Conservation (phyloP, 2,888 invertebrate species). For the Teleogryllus oceanicus region DNA sequence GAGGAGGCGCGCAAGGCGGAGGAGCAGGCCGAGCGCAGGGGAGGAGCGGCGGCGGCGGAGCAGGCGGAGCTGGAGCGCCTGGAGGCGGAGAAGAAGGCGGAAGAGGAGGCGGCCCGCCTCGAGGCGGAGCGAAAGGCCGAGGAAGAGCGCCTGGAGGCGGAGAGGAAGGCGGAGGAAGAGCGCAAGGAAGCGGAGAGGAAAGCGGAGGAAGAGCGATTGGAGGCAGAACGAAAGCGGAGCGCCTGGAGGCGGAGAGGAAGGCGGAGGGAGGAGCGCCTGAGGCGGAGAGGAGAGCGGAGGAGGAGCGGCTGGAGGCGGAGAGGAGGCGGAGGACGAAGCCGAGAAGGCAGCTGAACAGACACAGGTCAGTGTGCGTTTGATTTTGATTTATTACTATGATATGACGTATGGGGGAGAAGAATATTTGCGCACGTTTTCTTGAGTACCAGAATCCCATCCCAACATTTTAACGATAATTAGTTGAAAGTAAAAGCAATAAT, state of each 20-base stretch:
- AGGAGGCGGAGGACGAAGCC: constrained; percentile 39
- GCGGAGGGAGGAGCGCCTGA: constrained; percentile 38
- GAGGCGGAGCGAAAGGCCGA: constrained; percentile 56
- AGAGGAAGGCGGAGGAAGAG: constrained; percentile 50
- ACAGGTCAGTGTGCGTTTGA: constrained; percentile 42
- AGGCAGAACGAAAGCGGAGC: constrained; percentile 54
- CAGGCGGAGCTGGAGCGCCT: constrained; percentile 50
- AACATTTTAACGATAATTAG: no score
- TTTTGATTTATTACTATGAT: no score
- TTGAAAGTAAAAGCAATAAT: no score
- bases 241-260: constrained; percentile 39
- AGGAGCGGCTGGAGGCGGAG: constrained; percentile 44
- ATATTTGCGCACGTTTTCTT: no score
- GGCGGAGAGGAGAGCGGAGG: constrained; percentile 42
- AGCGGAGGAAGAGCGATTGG: constrained; percentile 49
- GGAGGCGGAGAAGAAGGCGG: constrained; percentile 12
- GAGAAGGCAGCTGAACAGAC: constrained; percentile 42
- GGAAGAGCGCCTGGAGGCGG: constrained; percentile 40
- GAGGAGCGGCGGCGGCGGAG: constrained; percentile 44
- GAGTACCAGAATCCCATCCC: no score
- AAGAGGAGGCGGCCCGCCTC: constrained; percentile 52
- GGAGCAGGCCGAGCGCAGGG: constrained; percentile 50
- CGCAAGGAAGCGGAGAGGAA: constrained; percentile 49
- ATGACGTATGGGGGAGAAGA: no score
- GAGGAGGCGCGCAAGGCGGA: constrained; percentile 54